Evolutionary conservation across 2,113 vertebrate species (phyloP).

Genomic region (Suricata suricatta): DNA sequence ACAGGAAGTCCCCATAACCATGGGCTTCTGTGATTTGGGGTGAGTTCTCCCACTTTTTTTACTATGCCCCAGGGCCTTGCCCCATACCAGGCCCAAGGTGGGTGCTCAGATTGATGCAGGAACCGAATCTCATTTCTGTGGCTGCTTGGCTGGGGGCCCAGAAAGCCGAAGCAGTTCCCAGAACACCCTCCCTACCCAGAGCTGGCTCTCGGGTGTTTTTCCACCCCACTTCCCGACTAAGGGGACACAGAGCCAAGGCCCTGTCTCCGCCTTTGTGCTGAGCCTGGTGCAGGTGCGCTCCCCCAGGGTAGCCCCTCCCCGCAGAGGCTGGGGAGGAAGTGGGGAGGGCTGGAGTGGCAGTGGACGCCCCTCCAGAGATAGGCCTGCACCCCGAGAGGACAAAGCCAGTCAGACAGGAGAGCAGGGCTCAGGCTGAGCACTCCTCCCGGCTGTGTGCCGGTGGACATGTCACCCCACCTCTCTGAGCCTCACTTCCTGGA

Average conservation of each 20-base stretch:
- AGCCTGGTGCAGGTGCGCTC: background rate
- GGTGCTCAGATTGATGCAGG: background rate
- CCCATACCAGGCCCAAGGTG: background rate
- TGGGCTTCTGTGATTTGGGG: background rate
- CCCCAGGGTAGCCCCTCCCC: background rate
- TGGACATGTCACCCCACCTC: background rate
- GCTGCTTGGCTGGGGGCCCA: background rate
- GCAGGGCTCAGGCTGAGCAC: accelerated
- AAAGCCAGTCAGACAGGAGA: background rate
- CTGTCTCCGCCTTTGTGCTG: background rate
- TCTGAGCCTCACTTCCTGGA: background rate
- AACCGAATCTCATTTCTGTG: background rate
- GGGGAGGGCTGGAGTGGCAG: background rate
- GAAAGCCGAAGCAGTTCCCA: background rate
- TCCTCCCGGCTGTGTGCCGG: background rate
- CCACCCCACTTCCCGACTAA: background rate
- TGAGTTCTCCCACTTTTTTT: background rate
- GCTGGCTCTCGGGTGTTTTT: background rate
- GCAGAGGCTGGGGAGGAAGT: background rate
- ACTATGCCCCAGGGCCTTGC: background rate
- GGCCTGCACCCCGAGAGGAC: background rate
- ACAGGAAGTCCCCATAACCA: background rate
- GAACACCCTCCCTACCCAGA: background rate
- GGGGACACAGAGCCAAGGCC: too few species aligned
- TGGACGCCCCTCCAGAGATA: background rate